Evolutionary conservation across 2,888 invertebrate genomes (phyloP), one percentile per base, ranked within the genome.

Genomic region (Euspilapteryx auroguttella): DNA sequence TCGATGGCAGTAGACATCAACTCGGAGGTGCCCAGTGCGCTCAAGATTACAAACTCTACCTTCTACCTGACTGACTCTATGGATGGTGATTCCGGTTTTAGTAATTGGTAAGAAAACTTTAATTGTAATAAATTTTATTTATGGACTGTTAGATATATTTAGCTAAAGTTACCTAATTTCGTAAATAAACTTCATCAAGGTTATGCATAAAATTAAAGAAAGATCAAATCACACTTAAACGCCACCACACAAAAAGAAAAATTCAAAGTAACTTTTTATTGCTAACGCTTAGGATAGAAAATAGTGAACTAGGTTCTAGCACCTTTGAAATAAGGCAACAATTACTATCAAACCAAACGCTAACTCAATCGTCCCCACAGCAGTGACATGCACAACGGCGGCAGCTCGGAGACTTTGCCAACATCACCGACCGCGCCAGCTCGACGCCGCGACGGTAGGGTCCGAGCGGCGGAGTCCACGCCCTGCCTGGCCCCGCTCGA

Each of bases 51-150:
- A 1, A 81, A 82, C 37, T 86, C 87, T 27, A 86, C 85, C 0
- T 87, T 87, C 53, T 87, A 87, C 45, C 54, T 87, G 40, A 84
- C 84, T 27, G 83, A 85, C 37, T 79, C 82, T 0, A 80, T 81
- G 40, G 82, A 85, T 41, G 75, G 81, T 2, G 84, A 83, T 45
- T 81, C 81, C 2, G 81, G 81, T 17, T 81, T 81, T 40, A 80
- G 75, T 38, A 68, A 76, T 39, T 69, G 76, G 77, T 76, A 45
- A 58, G 57, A 39, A 25, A n/a, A n/a, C n/a, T n/a, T n/a, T n/a
- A n/a, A n/a, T n/a, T n/a, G n/a, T n/a, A n/a, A n/a, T n/a, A n/a
- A n/a, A n/a, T n/a, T n/a, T n/a, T n/a, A n/a, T n/a, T n/a, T n/a
- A n/a, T n/a, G n/a, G n/a, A n/a, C n/a, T n/a, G n/a, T n/a, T n/a